A percentile compares a stretch with the other conserved stretches of the same genome.
Evolutionary conservation across 2,797 vertebrate genomes (phyloP).

Genomic region (Hoplostethus atlanticus): DNA sequence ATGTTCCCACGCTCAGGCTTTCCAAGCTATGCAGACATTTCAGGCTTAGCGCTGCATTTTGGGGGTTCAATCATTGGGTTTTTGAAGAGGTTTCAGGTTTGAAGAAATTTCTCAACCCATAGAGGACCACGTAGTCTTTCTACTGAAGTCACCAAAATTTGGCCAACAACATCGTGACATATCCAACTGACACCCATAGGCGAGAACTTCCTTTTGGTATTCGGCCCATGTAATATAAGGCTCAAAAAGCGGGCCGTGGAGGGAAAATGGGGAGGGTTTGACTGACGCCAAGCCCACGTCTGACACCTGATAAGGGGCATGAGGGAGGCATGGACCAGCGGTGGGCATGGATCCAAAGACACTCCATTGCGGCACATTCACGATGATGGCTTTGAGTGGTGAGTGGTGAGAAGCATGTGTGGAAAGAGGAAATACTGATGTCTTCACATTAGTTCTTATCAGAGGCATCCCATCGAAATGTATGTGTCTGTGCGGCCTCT

Average conservation of each 20-base stretch:
- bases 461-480: not conserved
- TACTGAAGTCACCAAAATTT: too few relatives aligned
- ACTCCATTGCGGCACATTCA: constrained; percentile 50
- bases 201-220: constrained; percentile 6
- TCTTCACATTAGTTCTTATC: constrained; percentile 54
- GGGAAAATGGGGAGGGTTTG: constrained; percentile 47
- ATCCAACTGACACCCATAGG: too few relatives aligned
- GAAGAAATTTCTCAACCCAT: too few relatives aligned
- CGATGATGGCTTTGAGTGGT: constrained; percentile 59
- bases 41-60: not conserved
- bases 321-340: constrained; percentile 48
- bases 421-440: constrained; percentile 58
- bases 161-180: too few relatives aligned
- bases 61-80: too few relatives aligned
- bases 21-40: constrained; percentile 38
- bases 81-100: too few relatives aligned
- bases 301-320: constrained; percentile 81
- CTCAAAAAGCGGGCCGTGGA: constrained; percentile 37
- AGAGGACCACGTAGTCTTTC: too few relatives aligned
- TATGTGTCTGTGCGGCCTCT: not conserved
- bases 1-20: constrained; percentile 81
- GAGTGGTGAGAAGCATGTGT: constrained; percentile 69
- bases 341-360: constrained; percentile 70
- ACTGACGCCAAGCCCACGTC: constrained; percentile 69
- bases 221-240: not conserved